These are phyloP conservation scores for Centrocercus urophasianus DNA, from an alignment of 2,113 vertebrate species.

Conservation along the genomic window DNA sequence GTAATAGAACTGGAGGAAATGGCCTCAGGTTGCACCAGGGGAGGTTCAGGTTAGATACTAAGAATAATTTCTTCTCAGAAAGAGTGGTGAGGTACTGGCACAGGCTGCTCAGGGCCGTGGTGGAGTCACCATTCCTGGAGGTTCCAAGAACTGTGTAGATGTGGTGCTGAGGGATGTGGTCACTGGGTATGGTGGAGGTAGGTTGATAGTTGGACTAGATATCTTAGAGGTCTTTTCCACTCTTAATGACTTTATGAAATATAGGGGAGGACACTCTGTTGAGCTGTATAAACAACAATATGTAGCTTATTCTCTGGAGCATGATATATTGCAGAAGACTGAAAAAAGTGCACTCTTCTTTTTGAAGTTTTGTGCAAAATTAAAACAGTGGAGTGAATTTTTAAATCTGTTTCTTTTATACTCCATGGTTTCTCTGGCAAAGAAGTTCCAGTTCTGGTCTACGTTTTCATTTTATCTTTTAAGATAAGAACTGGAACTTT, in stretches of 20 bases:
- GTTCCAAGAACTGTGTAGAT: too few species aligned
- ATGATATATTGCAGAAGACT: background rate
- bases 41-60: too few species aligned
- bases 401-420: background rate
- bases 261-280: background rate
- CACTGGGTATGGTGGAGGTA: too few species aligned
- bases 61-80: too few species aligned
- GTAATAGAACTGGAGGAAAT: too few species aligned
- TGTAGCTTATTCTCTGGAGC: background rate
- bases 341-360: background rate
- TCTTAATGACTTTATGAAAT: too few species aligned
- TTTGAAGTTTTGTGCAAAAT: background rate
- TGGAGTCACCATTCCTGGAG: too few species aligned
- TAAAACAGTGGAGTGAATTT: background rate
- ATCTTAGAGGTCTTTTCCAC: background rate
- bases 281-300: background rate
- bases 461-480: background rate
- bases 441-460: background rate
- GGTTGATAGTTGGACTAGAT: too few species aligned
- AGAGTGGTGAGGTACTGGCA: too few species aligned
- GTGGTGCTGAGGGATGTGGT: too few species aligned
- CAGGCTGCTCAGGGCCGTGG: too few species aligned
- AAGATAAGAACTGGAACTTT: background rate
- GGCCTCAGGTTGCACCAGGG: too few species aligned
- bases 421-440: background rate